These are phyloP conservation scores for Vulpes ferrilata DNA, from an alignment of 2,113 vertebrate species.

Conservation along the genomic window DNA sequence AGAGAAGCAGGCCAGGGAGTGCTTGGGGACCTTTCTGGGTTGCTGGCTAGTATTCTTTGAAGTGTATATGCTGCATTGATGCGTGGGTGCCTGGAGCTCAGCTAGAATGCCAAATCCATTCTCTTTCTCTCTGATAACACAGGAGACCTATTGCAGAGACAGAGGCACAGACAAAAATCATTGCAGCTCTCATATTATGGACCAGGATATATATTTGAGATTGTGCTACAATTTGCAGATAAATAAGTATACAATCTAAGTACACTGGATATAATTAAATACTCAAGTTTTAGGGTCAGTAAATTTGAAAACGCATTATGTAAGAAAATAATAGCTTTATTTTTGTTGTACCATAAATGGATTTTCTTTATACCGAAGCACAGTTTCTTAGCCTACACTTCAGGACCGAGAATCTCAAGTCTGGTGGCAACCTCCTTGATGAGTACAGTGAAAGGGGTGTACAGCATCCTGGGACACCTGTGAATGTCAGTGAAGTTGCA, in stretches of 20 bases:
- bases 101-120: not conserved
- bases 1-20: not conserved
- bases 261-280: not conserved
- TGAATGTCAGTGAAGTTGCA: not conserved
- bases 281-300: not conserved
- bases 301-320: not conserved
- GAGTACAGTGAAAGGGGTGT: not conserved
- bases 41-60: conserved; percentile 29
- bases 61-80: not conserved
- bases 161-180: not conserved
- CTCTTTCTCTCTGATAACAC: not conserved
- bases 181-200: not conserved
- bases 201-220: not conserved
- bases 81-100: not conserved
- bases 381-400: not conserved
- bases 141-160: not conserved
- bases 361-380: not conserved
- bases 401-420: not conserved
- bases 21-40: not conserved
- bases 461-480: too few relatives aligned
- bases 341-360: not conserved
- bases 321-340: not conserved
- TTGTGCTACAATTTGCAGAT: conserved; percentile 12
- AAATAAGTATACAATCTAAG: conserved; percentile 1
- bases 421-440: not conserved